phyloP scores from a whole-genome alignment of 2,113 vertebrate genomes.

The Acanthochromis polyacanthus region DNA sequence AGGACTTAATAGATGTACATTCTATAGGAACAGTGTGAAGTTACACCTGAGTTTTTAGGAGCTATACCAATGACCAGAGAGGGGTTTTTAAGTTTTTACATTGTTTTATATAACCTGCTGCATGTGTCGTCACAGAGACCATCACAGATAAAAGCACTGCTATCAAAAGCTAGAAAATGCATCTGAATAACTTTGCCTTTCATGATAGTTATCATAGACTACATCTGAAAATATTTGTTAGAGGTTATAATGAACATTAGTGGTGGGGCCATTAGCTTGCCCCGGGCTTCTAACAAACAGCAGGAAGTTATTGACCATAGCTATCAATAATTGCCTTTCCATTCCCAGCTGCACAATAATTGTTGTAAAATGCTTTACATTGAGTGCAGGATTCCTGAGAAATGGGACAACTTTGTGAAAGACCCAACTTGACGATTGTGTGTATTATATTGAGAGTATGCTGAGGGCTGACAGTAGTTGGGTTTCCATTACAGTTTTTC shows the following conservation, averaged over 20 bases:
- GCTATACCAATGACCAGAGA: too few relatives aligned
- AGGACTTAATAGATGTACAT: too few relatives aligned
- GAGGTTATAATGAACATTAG: neutral
- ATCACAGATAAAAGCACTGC: neutral
- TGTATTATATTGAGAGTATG: neutral
- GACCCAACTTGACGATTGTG: neutral
- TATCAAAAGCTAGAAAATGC: neutral
- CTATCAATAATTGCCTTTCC: slow-evolving; percentile 29
- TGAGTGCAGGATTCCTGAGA: neutral
- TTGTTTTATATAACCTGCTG: too few relatives aligned
- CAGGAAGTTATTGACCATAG: slow-evolving; percentile 44
- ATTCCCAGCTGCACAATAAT: slow-evolving; percentile 44
- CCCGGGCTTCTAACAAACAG: slow-evolving; percentile 21
- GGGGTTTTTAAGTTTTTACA: too few relatives aligned
- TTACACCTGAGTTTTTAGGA: too few relatives aligned
- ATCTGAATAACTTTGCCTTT: slow-evolving; percentile 8
- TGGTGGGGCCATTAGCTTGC: neutral
- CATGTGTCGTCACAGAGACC: too few relatives aligned
- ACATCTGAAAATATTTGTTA: too few relatives aligned
- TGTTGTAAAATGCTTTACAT: slow-evolving; percentile 30
- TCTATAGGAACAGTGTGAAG: too few relatives aligned
- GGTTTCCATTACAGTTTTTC: too few relatives aligned
- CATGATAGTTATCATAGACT: slow-evolving; percentile 3
- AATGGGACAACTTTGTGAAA: neutral
- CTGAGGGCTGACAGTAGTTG: too few relatives aligned